Conservation (phyloP, 2,113 vertebrate genomes). For the Hucho hucho region DNA sequence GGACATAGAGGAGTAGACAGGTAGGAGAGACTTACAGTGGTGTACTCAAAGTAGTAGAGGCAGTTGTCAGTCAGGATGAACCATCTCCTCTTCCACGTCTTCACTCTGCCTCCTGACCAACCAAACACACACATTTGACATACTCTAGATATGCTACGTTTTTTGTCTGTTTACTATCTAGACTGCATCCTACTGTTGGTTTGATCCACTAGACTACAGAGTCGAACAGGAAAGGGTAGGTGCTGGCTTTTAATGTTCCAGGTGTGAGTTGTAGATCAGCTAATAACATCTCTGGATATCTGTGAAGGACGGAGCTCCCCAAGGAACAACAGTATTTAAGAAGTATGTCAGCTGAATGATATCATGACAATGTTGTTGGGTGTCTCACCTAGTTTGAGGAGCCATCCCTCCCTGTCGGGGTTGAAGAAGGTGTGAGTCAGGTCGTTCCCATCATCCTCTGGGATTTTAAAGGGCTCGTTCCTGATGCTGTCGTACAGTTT, state of each 20-base stretch:
- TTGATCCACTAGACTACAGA: no score
- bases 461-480: conserved; percentile 93
- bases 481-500: conserved; percentile 93
- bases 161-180: background rate
- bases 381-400: conserved; percentile 88
- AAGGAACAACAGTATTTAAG: no score
- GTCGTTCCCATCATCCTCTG: conserved; percentile 91
- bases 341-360: no score
- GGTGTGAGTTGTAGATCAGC: no score
- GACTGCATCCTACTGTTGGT: no score
- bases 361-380: no score
- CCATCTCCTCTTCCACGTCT: conserved; percentile 81
- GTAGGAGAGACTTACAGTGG: conserved; percentile 58
- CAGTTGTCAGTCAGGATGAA: conserved; percentile 81
- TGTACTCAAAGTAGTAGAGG: conserved; percentile 77
- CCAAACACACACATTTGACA: background rate
- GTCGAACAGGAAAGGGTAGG: no score
- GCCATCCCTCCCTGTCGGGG: conserved; percentile 93
- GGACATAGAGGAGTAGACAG: no score
- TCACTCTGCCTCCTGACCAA: conserved; percentile 72
- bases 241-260: no score
- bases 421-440: conserved; percentile 97
- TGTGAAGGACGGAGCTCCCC: no score
- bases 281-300: no score
- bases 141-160: background rate